Evolutionary conservation across 2,113 vertebrate species (phyloP).

Genomic region (Cyanistes caeruleus): DNA sequence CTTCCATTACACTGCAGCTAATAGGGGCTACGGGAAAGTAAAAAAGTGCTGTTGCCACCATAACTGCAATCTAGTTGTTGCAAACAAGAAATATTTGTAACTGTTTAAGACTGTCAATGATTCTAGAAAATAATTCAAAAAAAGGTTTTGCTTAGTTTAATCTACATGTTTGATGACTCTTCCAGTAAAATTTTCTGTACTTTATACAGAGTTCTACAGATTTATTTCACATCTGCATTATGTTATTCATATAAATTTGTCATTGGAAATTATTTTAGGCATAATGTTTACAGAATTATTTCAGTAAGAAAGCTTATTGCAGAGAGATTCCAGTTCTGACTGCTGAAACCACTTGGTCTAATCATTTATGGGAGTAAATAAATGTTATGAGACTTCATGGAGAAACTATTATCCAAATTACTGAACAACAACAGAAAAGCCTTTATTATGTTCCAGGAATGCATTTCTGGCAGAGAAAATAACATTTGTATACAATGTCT

Average conservation of each 20-base stretch:
- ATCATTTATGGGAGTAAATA: conserved; percentile 73
- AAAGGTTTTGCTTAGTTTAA: not conserved
- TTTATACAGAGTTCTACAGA: not conserved
- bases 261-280: conserved; percentile 34
- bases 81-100: not conserved
- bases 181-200: not conserved
- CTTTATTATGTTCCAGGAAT: conserved; percentile 70
- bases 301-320: conserved; percentile 35
- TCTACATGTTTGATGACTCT: not conserved
- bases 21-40: not conserved
- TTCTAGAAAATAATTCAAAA: not conserved
- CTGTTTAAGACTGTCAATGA: not conserved
- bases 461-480: conserved; percentile 73
- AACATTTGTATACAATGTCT: conserved; percentile 74
- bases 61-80: not conserved
- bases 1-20: not conserved
- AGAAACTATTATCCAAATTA: conserved; percentile 77
- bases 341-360: conserved; percentile 47
- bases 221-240: not conserved
- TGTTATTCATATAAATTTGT: conserved; percentile 9
- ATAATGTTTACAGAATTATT: conserved; percentile 36
- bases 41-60: not conserved
- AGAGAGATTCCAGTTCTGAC: conserved; percentile 11
- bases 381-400: conserved; percentile 76
- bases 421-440: conserved; percentile 68